These are phyloP conservation scores for Lithobius niger DNA, from an alignment of 1,140 invertebrate species.

Conservation along the genomic window DNA sequence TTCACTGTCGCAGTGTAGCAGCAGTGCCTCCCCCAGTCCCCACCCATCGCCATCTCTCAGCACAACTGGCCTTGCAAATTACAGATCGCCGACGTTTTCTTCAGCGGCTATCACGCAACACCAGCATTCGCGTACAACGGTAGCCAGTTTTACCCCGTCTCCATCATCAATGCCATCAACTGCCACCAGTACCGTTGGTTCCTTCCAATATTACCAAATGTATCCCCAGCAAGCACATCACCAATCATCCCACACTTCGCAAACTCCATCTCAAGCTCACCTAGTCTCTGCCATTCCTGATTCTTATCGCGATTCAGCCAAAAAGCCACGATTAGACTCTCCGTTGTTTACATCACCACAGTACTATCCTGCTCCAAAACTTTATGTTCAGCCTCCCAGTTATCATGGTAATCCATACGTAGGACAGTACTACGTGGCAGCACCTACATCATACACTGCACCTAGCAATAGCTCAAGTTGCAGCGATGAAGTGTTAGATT, in stretches of 20 bases:
- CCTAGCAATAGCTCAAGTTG: too few species aligned
- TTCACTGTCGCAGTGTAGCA: not conserved
- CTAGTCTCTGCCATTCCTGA: not conserved
- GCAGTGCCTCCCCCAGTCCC: not conserved
- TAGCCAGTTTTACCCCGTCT: too few species aligned
- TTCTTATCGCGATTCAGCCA: not conserved
- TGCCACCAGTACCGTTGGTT: too few species aligned
- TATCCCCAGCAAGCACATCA: too few species aligned
- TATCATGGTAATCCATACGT: not conserved
- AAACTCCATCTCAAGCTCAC: constrained; percentile 5
- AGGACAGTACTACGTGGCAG: not conserved
- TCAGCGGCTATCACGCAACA: too few species aligned
- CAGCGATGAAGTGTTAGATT: constrained; percentile 13
- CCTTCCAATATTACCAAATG: too few species aligned
- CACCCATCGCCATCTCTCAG: too few species aligned
- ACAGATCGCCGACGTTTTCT: too few species aligned
- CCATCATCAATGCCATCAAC: too few species aligned
- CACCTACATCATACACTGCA: not conserved
- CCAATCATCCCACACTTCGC: not conserved
- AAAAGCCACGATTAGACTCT: constrained; percentile 2
- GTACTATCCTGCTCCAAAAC: not conserved
- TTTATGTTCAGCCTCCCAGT: not conserved
- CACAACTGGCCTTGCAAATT: too few species aligned
- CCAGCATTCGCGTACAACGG: too few species aligned
- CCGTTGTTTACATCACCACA: constrained; percentile 9